Base-by-base conservation (phyloP, 1,140 invertebrate genomes). In the Formica selysi region DNA sequence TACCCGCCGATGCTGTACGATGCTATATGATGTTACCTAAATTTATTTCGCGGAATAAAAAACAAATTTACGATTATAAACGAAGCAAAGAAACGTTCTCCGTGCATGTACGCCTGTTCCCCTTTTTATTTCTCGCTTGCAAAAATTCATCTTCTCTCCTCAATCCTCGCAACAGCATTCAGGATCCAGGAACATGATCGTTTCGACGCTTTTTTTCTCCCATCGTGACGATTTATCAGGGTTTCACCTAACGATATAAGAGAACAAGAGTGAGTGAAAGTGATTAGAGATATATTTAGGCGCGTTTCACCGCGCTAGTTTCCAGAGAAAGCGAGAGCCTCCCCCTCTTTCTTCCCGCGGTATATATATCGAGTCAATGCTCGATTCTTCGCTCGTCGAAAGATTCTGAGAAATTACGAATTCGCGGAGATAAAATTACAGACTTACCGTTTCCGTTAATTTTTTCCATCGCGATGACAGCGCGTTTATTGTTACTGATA, bases 1-100 rank as follows among this genome's bases (percentile, higher is more conserved):
- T n/a, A 59, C 22, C 51, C 67, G 51, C 51, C 48, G 22, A 71
- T 29, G 78, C 78, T 81, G 61, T 38, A 51, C 16, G 48, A 51
- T 6, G 54, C 54, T 83, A 51, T 44, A 81, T 71, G 67, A 81
- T 73, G 67, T 81, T 81, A 57, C 36, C 19, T 59, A 81, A 32
- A 29, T 73, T 71, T 44, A 83, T 62, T 73, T 73, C 54, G 78
- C 65, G 38, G 48, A 73, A 74, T 74, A 73, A 81, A 51, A 3
- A 67, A 61, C 19, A 0, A 81, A 73, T 62, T 61, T 59, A 61
- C 10, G 38, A 81, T 80, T 44, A 44, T 19, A 51, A 51, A 81
- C 11, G 36, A 26, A 44, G 48, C 48, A 51, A 51, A 19, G 16
- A 38, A 22, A 29, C 13, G 8, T 51, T 48, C 1, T 41, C 0